Base-by-base conservation (phyloP, 1,140 invertebrate genomes). In the Leptinotarsa defecta region DNA sequence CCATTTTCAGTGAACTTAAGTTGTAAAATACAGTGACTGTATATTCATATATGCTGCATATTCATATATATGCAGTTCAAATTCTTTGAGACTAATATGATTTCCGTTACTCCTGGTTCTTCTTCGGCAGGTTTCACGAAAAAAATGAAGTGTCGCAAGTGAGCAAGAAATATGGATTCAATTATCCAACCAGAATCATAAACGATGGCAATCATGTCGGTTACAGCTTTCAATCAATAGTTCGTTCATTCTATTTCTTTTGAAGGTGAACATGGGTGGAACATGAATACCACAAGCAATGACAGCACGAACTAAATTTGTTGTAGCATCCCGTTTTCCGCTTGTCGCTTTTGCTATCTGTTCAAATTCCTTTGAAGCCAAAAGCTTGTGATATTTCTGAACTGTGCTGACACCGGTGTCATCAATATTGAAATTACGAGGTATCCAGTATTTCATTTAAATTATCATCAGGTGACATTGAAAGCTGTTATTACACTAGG, bases 401-500 rank as follows among this genome's bases (percentile, higher is more conserved):
- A 77, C 27, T 24, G 22, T 3, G 22, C 22, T 24, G 22, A 24
- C 22, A 13, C 27, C 43, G 13, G 64, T 34, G 65, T 76, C 75
- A 68, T 74, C 64, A 4, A 73, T 52, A 68, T 74, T 76, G 65
- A 27, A 68, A 34, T 65, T n/a, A 68, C 11, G 20, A 24, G 27
- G 24, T 13, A 74, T 15, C 3, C 48, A 4, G 22, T 68, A 20
- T 68, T 68, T 74, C 2, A 3, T 34, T 17, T 4, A 8, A 13
- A 68, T 3, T 1, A 5, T 65, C 49, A 74, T 4, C 13, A 77
- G 61, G 68, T 62, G 68, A 48, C 69, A 61, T 81, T 82, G 70
- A 81, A 82, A 64, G 68, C 76, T 48, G 62, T 80, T 24, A 74
- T 48, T 24, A 13, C 4, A 71, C 76, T 48, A 71, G 27, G 4